A percentile compares a stretch with the other conserved stretches of the same genome.
Conservation (phyloP, 2,888 invertebrate species). For the Orthosia gracilis region DNA sequence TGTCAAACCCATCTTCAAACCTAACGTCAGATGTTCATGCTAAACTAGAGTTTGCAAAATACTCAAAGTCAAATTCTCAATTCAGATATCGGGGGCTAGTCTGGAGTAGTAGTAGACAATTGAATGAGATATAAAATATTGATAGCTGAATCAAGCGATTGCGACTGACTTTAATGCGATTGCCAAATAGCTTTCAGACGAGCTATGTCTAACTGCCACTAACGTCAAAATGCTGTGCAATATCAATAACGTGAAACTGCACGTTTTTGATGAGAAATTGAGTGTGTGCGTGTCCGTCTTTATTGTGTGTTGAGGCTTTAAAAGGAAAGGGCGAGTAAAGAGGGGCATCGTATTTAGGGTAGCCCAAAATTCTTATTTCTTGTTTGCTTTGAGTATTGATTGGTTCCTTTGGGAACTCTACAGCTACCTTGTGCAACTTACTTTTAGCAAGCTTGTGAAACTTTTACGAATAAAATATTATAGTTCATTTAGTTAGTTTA, state of each 20-base stretch:
- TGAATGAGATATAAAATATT: slow-evolving; percentile 40
- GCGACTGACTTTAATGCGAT: slow-evolving; percentile 38
- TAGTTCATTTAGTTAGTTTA: slow-evolving; percentile 2
- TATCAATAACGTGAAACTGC: slow-evolving; percentile 42
- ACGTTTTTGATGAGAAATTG: slow-evolving; percentile 33
- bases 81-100: neutral
- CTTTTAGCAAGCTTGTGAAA: neutral
- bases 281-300: slow-evolving; percentile 16
- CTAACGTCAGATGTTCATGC: too few relatives aligned
- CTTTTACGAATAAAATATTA: slow-evolving; percentile 18
- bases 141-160: slow-evolving; percentile 41
- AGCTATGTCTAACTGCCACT: slow-evolving; percentile 16
- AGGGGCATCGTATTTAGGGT: slow-evolving; percentile 47
- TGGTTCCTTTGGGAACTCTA: slow-evolving; percentile 14
- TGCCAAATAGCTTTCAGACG: slow-evolving; percentile 39
- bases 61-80: too few relatives aligned
- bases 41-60: too few relatives aligned
- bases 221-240: slow-evolving; percentile 27
- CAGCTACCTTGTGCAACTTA: too few relatives aligned
- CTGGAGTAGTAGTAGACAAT: slow-evolving; percentile 1
- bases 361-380: slow-evolving; percentile 29
- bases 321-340: slow-evolving; percentile 46
- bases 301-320: slow-evolving; percentile 38
- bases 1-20: too few relatives aligned
- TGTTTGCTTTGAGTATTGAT: slow-evolving; percentile 42